phyloP scores from a whole-genome alignment of 1,140 invertebrate species.

The Plutomurus gul region DNA sequence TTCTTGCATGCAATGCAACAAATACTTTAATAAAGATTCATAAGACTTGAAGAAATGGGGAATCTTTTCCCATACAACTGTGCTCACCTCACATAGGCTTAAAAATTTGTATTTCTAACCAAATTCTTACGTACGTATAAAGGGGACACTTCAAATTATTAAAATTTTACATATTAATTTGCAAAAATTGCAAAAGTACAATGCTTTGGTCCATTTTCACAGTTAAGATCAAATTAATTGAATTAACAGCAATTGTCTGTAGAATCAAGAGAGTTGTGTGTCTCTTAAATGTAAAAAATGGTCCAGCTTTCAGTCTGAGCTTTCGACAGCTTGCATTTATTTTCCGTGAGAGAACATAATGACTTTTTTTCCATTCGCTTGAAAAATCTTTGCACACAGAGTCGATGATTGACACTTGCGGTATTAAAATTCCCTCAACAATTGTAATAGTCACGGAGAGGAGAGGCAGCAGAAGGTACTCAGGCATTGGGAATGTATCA shows the following conservation, averaged over 20 bases:
- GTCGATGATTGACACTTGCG: background rate
- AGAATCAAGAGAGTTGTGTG: background rate
- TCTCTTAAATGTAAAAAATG: background rate
- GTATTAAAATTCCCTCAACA: background rate
- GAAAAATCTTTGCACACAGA: background rate
- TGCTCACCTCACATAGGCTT: too few species aligned
- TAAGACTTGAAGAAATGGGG: too few species aligned
- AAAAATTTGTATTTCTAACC: too few species aligned
- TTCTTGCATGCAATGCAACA: too few species aligned
- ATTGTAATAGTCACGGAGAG: background rate
- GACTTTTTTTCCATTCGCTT: background rate
- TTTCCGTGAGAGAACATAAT: background rate
- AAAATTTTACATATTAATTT: too few species aligned
- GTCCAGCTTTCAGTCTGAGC: background rate
- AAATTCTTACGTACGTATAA: too few species aligned
- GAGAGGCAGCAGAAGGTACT: background rate
- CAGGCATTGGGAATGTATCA: background rate
- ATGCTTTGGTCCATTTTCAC: background rate
- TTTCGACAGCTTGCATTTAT: background rate
- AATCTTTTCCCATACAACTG: too few species aligned
- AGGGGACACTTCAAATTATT: too few species aligned
- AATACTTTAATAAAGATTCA: too few species aligned
- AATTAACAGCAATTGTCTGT: background rate
- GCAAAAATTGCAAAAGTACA: too few species aligned
- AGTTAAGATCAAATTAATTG: background rate